Percentiles rank a stretch among this genome's conserved stretches.
Evolutionary conservation across 2,113 vertebrate genomes (phyloP).

Genomic region (Crotophaga sulcirostris): DNA sequence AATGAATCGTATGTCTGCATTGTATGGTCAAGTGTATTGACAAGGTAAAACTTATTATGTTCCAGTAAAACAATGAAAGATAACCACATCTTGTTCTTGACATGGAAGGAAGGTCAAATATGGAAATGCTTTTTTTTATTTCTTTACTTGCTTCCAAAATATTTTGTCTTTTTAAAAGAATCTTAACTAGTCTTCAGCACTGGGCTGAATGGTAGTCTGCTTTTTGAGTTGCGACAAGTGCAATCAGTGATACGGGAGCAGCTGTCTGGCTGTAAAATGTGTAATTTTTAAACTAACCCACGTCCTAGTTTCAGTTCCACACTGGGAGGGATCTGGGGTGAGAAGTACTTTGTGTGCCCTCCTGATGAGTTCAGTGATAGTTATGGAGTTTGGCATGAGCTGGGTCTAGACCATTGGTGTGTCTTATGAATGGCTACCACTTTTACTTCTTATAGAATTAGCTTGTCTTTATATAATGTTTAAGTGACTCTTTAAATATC

Average conservation of each 20-base stretch:
- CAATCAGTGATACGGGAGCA: not conserved
- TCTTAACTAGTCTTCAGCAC: not conserved
- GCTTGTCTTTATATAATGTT: not conserved
- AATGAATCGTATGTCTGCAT: not conserved
- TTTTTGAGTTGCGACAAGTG: not conserved
- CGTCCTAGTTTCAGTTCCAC: not conserved
- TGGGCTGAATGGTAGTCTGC: not conserved
- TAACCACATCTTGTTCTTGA: not conserved
- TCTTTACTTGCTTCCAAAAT: not conserved
- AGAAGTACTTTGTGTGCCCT: not conserved
- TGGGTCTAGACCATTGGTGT: not conserved
- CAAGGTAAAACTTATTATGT: not conserved
- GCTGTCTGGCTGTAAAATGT: not conserved
- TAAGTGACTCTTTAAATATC: not conserved
- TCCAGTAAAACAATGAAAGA: not conserved
- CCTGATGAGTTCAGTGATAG: no score
- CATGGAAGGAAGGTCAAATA: not conserved
- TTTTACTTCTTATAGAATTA: not conserved
- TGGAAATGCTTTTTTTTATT: not conserved
- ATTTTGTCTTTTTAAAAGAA: not conserved
- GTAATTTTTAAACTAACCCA: not conserved
- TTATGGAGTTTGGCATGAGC: accelerated
- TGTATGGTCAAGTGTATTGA: not conserved
- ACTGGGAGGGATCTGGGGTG: not conserved
- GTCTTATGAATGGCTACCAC: not conserved